Evolutionary conservation across 2,888 invertebrate genomes (phyloP).

Genomic region (Lathronympha strigana): DNA sequence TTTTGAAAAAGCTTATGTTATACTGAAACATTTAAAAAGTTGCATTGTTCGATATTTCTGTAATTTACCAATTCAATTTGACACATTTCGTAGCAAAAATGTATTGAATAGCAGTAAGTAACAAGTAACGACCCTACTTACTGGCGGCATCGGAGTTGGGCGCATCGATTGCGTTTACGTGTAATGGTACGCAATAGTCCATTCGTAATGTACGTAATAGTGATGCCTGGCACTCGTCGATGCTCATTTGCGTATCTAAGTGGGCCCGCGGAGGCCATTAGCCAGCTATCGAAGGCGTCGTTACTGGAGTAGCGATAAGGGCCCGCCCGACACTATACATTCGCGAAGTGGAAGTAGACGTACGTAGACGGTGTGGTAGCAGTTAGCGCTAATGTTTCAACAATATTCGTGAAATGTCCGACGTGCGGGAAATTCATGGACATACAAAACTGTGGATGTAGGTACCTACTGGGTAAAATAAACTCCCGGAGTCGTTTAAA

Average conservation of each 20-base stretch:
- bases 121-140: constrained; percentile 32
- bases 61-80: too few species aligned
- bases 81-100: constrained; percentile 3
- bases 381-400: constrained; percentile 36
- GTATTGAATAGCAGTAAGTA: constrained; percentile 35
- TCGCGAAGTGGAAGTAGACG: constrained; percentile 38
- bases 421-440: neutral
- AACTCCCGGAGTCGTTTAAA: neutral
- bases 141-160: constrained; percentile 24
- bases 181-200: constrained; percentile 57
- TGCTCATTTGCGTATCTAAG: constrained; percentile 84
- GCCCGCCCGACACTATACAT: constrained; percentile 62
- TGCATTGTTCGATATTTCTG: too few species aligned
- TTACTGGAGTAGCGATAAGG: constrained; percentile 81
- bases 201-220: constrained; percentile 64
- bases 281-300: constrained; percentile 80
- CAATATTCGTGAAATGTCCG: constrained; percentile 17
- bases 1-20: too few species aligned
- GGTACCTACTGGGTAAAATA: too few species aligned
- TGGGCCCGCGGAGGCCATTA: constrained; percentile 81
- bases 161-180: constrained; percentile 49
- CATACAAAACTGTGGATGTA: neutral
- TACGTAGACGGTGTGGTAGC: constrained; percentile 33
- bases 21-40: too few species aligned
- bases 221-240: constrained; percentile 66